These are phyloP conservation scores for Tinea pellionella DNA, from an alignment of 2,888 invertebrate species.

Conservation along the genomic window DNA sequence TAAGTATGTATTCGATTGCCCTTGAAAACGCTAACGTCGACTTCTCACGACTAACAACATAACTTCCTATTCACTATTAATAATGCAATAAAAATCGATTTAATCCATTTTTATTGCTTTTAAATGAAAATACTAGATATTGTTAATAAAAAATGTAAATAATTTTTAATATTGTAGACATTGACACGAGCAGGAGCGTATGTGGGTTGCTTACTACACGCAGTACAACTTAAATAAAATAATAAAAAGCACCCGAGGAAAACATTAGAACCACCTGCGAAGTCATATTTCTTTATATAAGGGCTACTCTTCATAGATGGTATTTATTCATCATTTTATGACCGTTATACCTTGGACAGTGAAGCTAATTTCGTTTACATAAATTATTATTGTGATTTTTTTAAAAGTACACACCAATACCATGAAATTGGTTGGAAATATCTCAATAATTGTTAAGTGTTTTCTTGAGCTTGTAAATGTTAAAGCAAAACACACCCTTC, in stretches of 20 bases:
- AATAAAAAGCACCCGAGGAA: neutral
- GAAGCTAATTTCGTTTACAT: too few relatives aligned
- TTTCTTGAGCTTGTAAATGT: neutral
- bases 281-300: neutral
- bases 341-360: too few relatives aligned
- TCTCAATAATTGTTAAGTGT: too few relatives aligned
- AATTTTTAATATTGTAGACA: too few relatives aligned
- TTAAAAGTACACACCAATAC: too few relatives aligned
- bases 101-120: neutral
- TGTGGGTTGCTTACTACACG: neutral
- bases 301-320: too few relatives aligned
- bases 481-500: conserved; percentile 6
- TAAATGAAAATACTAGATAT: neutral
- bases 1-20: neutral
- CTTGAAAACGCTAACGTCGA: neutral
- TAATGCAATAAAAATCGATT: neutral
- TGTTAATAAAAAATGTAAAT: too few relatives aligned
- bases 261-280: neutral
- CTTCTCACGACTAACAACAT: neutral
- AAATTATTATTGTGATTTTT: too few relatives aligned
- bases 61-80: neutral
- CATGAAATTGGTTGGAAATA: too few relatives aligned
- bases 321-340: too few relatives aligned
- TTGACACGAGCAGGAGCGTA: neutral
- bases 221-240: neutral